Base-by-base conservation (phyloP, 2,113 vertebrate genomes). In the Microcebus ravelobensis region DNA sequence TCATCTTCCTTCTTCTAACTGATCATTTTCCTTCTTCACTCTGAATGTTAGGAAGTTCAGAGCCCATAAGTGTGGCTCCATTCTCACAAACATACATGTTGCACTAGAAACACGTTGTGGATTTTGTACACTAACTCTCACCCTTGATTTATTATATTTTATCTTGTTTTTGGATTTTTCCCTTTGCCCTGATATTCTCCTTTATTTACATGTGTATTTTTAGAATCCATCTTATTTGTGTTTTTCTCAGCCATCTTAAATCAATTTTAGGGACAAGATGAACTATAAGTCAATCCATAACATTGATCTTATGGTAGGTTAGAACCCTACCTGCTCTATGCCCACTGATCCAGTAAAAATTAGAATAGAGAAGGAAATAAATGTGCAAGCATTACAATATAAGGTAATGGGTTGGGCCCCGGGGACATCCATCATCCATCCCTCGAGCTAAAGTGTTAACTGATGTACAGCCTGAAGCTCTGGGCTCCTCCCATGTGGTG, bases 191-290 rank as follows among this genome's bases (percentile, higher is more conserved):
- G 15, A 79, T 50, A 48, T 23, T 57, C 79, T 73, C 27, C 6
- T 73, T 92, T 88, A 71, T 83, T 59, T 77, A 45, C 63, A 45
- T 80, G 80, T 81, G 18, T 80, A 67, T 73, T 86, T 92, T 84
- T 73, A 48, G 82, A 74, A 63, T 20, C 65, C 80, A 83, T 31
- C 34, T 61, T 76, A 42, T 25, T 27, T 81, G 27, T 70, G 52
- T 59, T 94, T 65, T 90, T 65, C 42, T 77, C 77, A 73, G 1
- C 15, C 11, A 71, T 39, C 67, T 71, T 61, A 74, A 79, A 87
- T 73, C 63, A 82, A 79, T 88, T 65, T 93, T 82, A 92, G 74
- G 31, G 20, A 17, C 36, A 92, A 83, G 63, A 94, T 61, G 21
- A 31, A 61, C 8, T 36, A 52, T 77, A 77, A 42, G 25, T 67